Conservation (phyloP, 2,888 invertebrate species). For the Eueremaeus valkanovi region DNA sequence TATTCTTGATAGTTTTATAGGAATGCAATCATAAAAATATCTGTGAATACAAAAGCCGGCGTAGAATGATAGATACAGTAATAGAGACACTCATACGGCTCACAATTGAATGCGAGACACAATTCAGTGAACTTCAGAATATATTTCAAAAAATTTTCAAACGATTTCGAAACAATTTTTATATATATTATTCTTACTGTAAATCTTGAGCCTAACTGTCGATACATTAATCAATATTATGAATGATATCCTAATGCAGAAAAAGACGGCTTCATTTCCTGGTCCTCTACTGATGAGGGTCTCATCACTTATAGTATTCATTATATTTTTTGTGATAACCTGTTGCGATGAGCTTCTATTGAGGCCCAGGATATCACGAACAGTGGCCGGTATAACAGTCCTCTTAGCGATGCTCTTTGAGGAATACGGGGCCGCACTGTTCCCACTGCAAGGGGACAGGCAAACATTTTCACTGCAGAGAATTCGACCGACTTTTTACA, state of each 20-base stretch:
- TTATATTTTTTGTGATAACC: conserved; percentile 38
- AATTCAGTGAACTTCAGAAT: too few species aligned
- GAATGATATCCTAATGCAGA: not conserved
- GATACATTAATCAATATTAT: not conserved
- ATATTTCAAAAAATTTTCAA: too few species aligned
- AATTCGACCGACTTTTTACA: conserved; percentile 51
- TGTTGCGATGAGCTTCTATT: conserved; percentile 45
- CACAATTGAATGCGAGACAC: too few species aligned
- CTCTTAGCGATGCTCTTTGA: conserved; percentile 44
- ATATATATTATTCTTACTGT: too few species aligned
- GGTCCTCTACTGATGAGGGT: conserved; percentile 29
- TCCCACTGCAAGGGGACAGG: conserved; percentile 12
- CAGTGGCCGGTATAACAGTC: conserved; percentile 43
- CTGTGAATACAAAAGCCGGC: too few species aligned
- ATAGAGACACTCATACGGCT: too few species aligned
- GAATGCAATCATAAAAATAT: too few species aligned
- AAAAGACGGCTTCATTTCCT: conserved; percentile 23
- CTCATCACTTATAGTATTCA: conserved; percentile 40
- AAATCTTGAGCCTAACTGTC: too few species aligned
- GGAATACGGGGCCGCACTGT: conserved; percentile 40
- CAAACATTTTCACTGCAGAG: conserved; percentile 7
- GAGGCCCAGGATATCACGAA: conserved; percentile 42
- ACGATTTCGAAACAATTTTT: too few species aligned
- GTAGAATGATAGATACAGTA: too few species aligned
- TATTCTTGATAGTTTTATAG: too few species aligned